Conservation (phyloP, 2,888 invertebrate species). For the Acrobasis repandana region DNA sequence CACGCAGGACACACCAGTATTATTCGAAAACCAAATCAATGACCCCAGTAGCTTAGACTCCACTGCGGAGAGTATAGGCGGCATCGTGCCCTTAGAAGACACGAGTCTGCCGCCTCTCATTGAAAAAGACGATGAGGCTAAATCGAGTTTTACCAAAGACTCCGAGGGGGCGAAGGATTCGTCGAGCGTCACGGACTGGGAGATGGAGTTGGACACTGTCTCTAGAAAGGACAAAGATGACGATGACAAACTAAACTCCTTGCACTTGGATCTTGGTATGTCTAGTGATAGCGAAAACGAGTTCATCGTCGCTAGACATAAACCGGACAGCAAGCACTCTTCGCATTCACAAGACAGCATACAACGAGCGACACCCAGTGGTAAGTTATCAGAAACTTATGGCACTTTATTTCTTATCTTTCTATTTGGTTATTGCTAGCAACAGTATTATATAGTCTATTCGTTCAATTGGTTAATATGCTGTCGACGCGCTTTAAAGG, state of each 20-base stretch:
- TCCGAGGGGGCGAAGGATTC: constrained; percentile 63
- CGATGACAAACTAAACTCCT: constrained; percentile 72
- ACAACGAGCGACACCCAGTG: constrained; percentile 61
- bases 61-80: constrained; percentile 63
- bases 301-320: constrained; percentile 62
- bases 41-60: constrained; percentile 73
- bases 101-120: constrained; percentile 51
- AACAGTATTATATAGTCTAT: no score
- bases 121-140: constrained; percentile 54
- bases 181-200: constrained; percentile 82
- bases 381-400: constrained; percentile 48
- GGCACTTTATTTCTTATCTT: no score
- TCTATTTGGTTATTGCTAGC: no score
- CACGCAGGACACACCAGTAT: constrained; percentile 83
- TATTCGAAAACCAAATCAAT: constrained; percentile 67
- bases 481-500: no score
- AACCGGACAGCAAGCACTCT: constrained; percentile 57
- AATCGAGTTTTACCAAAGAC: constrained; percentile 57
- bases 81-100: constrained; percentile 60
- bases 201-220: constrained; percentile 83
- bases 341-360: constrained; percentile 58
- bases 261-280: constrained; percentile 77
- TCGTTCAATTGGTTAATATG: no score
- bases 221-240: constrained; percentile 70
- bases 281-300: constrained; percentile 78